Evolutionary conservation across 2,888 invertebrate genomes (phyloP).

Genomic region (Macrosiphum euphorbiae): DNA sequence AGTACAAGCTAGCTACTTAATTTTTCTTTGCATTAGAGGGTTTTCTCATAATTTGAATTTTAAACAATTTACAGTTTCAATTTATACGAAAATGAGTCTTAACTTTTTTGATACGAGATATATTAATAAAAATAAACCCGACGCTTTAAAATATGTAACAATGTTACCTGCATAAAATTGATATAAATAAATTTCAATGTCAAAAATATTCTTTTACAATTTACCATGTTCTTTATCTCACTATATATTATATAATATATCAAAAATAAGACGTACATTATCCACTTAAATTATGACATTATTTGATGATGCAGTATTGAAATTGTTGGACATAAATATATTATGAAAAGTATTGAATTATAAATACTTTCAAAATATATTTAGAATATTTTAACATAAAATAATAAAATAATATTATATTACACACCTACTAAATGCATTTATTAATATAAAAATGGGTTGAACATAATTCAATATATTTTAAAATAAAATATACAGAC

Average conservation of each 20-base stretch:
- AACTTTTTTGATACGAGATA: slow-evolving; percentile 9
- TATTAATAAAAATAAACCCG: not conserved
- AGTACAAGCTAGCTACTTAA: not conserved
- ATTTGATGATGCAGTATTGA: no score
- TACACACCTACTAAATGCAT: not conserved
- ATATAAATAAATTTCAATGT: not conserved
- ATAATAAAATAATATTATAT: no score
- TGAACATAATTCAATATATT: not conserved
- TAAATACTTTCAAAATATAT: no score
- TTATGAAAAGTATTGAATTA: no score
- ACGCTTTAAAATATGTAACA: not conserved
- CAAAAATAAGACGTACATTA: not conserved
- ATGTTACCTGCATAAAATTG: not conserved
- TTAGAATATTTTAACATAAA: no score
- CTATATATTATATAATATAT: not conserved
- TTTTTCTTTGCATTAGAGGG: slow-evolving; percentile 17
- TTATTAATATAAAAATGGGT: not conserved
- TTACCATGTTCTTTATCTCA: not conserved
- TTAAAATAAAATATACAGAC: not conserved
- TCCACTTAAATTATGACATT: not conserved
- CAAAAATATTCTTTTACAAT: not conserved
- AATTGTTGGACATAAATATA: no score
- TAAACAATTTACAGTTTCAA: not conserved
- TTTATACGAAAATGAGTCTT: not conserved
- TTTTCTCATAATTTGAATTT: slow-evolving; percentile 23